Base-by-base conservation (phyloP, 2,113 vertebrate species). In the Psittacula cyanocephala region DNA sequence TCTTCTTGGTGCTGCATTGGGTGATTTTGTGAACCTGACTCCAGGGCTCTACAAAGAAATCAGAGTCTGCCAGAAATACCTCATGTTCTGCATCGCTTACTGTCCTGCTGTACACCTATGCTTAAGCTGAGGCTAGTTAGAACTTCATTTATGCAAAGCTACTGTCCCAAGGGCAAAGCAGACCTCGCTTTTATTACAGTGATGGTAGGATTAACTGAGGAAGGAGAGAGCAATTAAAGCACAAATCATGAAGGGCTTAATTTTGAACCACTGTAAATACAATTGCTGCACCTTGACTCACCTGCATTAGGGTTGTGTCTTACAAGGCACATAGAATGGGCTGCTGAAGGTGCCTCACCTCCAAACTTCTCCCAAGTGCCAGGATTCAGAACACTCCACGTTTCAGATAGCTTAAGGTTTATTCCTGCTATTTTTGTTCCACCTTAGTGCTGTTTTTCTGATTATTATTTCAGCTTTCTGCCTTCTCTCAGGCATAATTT, bases 401-500 rank as follows among this genome's bases (percentile, higher is more conserved):
- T n/a, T 76, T 74, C 18, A 33, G 31, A 37, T 25, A 13, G 41
- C 33, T 63, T n/a, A 37, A 53, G 20, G 50, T 59, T 57, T 69
- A 69, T 37, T 85, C 33, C 37, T 39, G 9, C 33, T 68, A 23
- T 19, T 53, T 84, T 68, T 62, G 29, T 62, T 88, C 53, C 9
- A 55, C 24, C 41, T 52, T 71, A 16, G 22, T 31, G 14, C 18
- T 19, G 14, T 35, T 70, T 60, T 39, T 37, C 24, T 59, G 20
- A 59, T 23, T 10, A n/a, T 57, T 57, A 15, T 70, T 82, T 77
- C 74, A 89, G 67, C 59, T 62, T 80, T 55, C 81, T 93, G 69
- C 74, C 60, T 96, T 64, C 77, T 83, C 94, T 91, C 86, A 91
- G 70, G 47, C 60, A 46, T 71, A 70, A 92, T 95, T 95, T 92